A percentile compares a stretch with the other conserved stretches of the same genome.
Evolutionary conservation across 35 echinoderm and acorn worm genomes (phyloP).

Genomic region (Ophiothrix spiculata): DNA sequence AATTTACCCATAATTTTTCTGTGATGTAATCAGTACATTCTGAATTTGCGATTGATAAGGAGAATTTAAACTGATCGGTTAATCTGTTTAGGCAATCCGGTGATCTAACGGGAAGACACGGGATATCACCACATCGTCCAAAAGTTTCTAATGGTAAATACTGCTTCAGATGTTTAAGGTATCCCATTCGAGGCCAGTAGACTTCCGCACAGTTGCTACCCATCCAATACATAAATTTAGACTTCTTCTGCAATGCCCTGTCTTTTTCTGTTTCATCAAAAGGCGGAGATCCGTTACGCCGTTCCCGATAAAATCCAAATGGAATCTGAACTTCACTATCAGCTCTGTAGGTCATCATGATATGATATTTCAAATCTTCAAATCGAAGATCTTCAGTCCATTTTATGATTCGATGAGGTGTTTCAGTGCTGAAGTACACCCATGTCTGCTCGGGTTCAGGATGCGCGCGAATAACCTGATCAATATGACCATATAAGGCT

Average conservation of each 20-base stretch:
- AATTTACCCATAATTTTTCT: conserved; percentile 59
- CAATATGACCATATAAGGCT: conserved; percentile 41
- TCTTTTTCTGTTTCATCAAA: no score
- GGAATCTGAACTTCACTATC: conserved; percentile 75
- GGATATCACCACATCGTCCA: conserved; percentile 49
- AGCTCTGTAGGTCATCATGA: conserved; percentile 71
- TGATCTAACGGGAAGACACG: conserved; percentile 13
- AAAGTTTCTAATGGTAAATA: conserved; percentile 32
- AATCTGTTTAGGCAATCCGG: conserved; percentile 9
- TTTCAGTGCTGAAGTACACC: conserved; percentile 79
- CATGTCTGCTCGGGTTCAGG: conserved; percentile 60
- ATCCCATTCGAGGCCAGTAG: conserved; percentile 40
- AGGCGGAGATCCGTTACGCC: no score
- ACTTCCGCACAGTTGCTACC: conserved; percentile 45
- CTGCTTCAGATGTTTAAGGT: conserved; percentile 35
- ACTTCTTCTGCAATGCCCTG: no score
- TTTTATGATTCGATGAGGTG: conserved; percentile 43
- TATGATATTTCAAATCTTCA: conserved; percentile 68
- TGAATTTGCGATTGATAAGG: conserved; percentile 38
- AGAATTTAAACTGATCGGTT: conserved; percentile 28
- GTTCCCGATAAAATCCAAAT: conserved; percentile 50
- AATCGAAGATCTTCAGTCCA: conserved; percentile 46
- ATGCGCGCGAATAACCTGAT: conserved; percentile 1
- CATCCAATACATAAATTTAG: no score
- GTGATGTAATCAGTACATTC: conserved; percentile 83